These are phyloP conservation scores for Netelia inedita DNA, from an alignment of 2,888 invertebrate genomes.

Conservation along the genomic window DNA sequence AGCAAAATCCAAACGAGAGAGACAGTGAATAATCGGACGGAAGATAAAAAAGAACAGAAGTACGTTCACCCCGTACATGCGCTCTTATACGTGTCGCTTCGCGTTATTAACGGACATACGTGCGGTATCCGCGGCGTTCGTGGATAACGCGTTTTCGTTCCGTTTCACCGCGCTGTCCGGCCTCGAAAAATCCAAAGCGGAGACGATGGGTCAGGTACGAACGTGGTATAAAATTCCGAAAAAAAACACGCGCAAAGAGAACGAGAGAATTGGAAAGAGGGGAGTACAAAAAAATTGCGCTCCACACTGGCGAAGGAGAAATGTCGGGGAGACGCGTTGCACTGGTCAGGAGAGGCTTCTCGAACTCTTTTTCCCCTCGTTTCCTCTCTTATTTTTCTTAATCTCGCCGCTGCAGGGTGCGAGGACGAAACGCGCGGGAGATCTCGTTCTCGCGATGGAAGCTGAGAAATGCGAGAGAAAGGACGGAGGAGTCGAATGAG, in stretches of 20 bases:
- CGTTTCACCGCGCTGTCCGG: conserved; percentile 58
- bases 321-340: conserved; percentile 25
- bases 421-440: conserved; percentile 29
- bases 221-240: conserved; percentile 18
- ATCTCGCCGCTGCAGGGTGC: conserved; percentile 46
- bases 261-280: neutral
- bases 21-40: conserved; percentile 19
- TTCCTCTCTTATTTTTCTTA: conserved; percentile 3
- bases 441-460: conserved; percentile 3
- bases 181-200: conserved; percentile 51
- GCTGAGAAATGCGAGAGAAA: conserved; percentile 27
- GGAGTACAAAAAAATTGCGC: conserved; percentile 8
- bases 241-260: conserved; percentile 4
- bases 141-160: conserved; percentile 54
- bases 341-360: conserved; percentile 24
- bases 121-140: conserved; percentile 19
- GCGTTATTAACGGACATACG: conserved; percentile 55
- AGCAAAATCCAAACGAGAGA: neutral
- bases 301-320: conserved; percentile 20
- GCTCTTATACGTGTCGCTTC: conserved; percentile 40
- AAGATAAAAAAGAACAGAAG: conserved; percentile 20
- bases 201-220: conserved; percentile 39
- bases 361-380: neutral
- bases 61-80: conserved; percentile 33
- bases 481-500: neutral